phyloP scores from a whole-genome alignment of 2,888 invertebrate species.

The Fragum whitleyi region DNA sequence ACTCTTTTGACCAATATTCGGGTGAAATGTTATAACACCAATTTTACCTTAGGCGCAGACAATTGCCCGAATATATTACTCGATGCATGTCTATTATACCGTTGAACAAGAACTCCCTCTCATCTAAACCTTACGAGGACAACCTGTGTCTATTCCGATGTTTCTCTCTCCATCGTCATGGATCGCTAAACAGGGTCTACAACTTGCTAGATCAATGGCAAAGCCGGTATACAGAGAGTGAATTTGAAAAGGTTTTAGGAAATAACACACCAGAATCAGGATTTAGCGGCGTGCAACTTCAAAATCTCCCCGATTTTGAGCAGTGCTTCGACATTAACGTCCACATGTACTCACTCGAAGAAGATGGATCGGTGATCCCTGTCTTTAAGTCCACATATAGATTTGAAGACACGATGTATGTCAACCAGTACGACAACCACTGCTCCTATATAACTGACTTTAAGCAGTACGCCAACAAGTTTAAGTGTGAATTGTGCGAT shows the following conservation, averaged over 20 bases:
- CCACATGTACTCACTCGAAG: conserved; percentile 36
- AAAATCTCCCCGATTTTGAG: conserved; percentile 30
- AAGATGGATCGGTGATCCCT: conserved; percentile 24
- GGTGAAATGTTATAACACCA: conserved; percentile 22
- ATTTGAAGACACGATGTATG: conserved; percentile 38
- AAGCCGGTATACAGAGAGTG: neutral
- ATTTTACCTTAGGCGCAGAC: conserved; percentile 22
- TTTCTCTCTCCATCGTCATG: conserved; percentile 6
- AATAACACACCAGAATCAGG: neutral
- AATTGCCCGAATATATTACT: conserved; percentile 17
- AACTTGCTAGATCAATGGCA: conserved; percentile 1
- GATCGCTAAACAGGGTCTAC: neutral
- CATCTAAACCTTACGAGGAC: neutral
- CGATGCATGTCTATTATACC: conserved; percentile 8
- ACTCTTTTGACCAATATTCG: conserved; percentile 36
- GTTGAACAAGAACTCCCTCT: conserved; percentile 8
- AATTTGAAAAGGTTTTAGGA: neutral
- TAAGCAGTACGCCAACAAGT: conserved; percentile 36
- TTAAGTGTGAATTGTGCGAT: conserved; percentile 35
- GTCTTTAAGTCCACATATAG: conserved; percentile 39
- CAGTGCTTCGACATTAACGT: conserved; percentile 36
- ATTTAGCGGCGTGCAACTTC: conserved; percentile 21
- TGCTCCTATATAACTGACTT: conserved; percentile 38
- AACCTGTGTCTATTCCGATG: conserved; percentile 20
- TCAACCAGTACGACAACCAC: conserved; percentile 46